Percentiles rank a stretch among this genome's conserved stretches.
phyloP scores from a whole-genome alignment of 2,797 vertebrate genomes.

The Dendrocincla tyrannina region DNA sequence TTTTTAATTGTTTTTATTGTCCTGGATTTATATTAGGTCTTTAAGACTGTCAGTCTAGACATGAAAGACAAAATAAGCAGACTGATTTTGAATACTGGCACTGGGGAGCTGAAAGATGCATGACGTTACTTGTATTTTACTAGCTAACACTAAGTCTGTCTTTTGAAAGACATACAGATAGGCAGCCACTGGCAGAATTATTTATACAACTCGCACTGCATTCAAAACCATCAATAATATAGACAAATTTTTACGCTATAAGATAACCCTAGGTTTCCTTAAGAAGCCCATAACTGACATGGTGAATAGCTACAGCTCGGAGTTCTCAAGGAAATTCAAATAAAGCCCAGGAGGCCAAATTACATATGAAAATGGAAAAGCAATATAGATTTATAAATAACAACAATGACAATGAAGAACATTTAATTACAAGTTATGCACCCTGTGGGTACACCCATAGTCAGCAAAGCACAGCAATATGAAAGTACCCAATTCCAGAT shows the following conservation, averaged over 20 bases:
- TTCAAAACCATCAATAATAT: background rate
- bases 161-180: background rate
- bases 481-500: background rate
- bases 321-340: background rate
- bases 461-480: background rate
- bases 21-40: background rate
- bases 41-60: background rate
- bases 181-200: background rate
- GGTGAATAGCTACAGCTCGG: background rate
- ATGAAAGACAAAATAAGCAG: background rate
- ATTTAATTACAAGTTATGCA: background rate
- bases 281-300: background rate
- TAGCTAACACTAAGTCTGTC: background rate
- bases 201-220: background rate
- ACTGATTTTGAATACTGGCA: background rate
- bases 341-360: background rate
- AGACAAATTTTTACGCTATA: background rate
- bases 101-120: background rate
- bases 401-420: slow-evolving; percentile 27
- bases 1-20: background rate
- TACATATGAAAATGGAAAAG: background rate
- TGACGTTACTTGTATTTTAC: background rate
- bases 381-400: slow-evolving; percentile 24
- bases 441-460: background rate
- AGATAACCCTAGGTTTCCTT: background rate